phyloP scores from a whole-genome alignment of 2,113 vertebrate genomes.

The Platycercus adscitus region DNA sequence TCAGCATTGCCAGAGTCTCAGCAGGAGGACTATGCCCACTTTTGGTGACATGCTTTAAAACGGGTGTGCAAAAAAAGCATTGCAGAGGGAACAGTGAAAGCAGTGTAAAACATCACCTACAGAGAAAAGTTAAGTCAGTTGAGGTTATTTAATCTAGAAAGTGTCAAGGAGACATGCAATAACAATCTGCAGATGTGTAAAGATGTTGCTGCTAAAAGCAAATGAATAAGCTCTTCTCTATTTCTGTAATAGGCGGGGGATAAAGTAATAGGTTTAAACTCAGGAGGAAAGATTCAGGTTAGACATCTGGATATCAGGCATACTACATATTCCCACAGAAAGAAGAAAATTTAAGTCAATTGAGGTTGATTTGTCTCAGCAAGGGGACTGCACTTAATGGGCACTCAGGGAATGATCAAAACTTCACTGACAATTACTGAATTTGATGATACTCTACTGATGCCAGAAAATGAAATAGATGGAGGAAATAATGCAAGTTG shows the following conservation, averaged over 20 bases:
- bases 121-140: conserved; percentile 14
- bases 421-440: not conserved
- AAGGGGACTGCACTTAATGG: not conserved
- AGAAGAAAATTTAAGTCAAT: not conserved
- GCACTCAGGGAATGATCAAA: conserved; percentile 12
- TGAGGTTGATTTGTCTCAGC: conserved; percentile 35
- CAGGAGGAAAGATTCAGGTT: not conserved
- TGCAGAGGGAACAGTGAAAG: not conserved
- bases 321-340: not conserved
- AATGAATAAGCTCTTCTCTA: conserved; percentile 6
- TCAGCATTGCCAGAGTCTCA: not conserved
- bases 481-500: not conserved
- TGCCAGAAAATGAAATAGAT: not conserved
- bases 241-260: not conserved
- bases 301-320: conserved; percentile 5
- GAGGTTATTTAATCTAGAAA: conserved; percentile 38
- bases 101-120: not conserved
- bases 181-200: not conserved
- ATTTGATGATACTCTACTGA: not conserved
- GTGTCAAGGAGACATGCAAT: not conserved
- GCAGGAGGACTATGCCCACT: not conserved
- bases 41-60: conserved; percentile 3
- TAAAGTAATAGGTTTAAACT: conserved; percentile 47
- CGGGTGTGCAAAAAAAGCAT: not conserved
- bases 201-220: conserved; percentile 23